These are phyloP conservation scores for Dolichomitus sp. DNA, from an alignment of 2,888 invertebrate genomes.

Conservation along the genomic window DNA sequence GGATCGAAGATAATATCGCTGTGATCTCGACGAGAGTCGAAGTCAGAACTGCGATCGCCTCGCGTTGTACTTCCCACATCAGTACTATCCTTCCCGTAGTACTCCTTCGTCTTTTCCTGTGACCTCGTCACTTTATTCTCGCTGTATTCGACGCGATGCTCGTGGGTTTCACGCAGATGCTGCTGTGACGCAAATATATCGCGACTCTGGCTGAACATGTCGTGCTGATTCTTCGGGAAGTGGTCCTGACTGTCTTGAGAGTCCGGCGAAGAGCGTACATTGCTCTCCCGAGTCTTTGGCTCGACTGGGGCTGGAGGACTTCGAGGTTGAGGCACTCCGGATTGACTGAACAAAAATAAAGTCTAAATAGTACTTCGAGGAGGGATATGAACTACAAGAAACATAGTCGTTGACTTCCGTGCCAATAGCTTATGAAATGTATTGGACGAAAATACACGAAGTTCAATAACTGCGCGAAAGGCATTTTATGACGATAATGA, in stretches of 20 bases:
- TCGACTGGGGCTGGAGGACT: constrained; percentile 91
- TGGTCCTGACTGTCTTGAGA: constrained; percentile 81
- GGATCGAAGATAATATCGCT: constrained; percentile 82
- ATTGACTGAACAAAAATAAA: constrained; percentile 80
- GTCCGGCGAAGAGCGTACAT: constrained; percentile 80
- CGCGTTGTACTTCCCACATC: constrained; percentile 78
- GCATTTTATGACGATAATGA: neutral
- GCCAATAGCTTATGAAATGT: neutral
- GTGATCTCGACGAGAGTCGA: constrained; percentile 82
- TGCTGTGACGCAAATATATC: constrained; percentile 83
- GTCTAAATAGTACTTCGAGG: neutral
- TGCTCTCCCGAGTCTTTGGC: constrained; percentile 85
- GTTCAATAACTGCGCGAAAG: constrained; percentile 1
- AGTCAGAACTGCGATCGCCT: constrained; percentile 80
- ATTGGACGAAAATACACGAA: neutral
- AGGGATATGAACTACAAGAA: neutral
- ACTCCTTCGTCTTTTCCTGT: constrained; percentile 79
- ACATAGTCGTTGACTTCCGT: neutral
- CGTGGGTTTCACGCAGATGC: constrained; percentile 80
- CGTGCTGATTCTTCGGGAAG: constrained; percentile 83
- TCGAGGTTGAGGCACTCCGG: constrained; percentile 88
- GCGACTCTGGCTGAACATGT: constrained; percentile 84
- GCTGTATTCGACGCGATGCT: constrained; percentile 76
- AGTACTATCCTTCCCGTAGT: constrained; percentile 81
- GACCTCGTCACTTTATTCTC: constrained; percentile 67